phyloP scores from a whole-genome alignment of 2,113 vertebrate genomes.

The Patagioenas fasciata region DNA sequence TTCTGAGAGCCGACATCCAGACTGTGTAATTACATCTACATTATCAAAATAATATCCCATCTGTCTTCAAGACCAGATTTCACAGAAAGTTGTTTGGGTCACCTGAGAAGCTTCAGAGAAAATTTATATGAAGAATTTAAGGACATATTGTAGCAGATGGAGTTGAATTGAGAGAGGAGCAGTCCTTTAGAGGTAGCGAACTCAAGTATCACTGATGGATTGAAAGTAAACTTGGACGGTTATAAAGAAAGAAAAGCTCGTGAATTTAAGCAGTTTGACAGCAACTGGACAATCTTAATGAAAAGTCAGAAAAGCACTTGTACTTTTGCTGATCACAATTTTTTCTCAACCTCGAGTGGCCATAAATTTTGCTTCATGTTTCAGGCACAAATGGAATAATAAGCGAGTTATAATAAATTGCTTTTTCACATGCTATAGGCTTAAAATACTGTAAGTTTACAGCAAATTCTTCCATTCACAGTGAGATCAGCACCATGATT shows the following conservation, averaged over 20 bases:
- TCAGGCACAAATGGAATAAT: not conserved
- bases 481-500: not conserved
- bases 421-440: not conserved
- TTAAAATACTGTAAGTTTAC: not conserved
- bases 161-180: not conserved
- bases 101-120: slow-evolving; percentile 1
- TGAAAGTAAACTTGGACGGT: not conserved
- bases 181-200: not conserved
- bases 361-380: not conserved
- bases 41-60: slow-evolving; percentile 38
- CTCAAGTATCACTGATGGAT: not conserved
- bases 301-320: slow-evolving; percentile 22
- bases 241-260: not conserved
- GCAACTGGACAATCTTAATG: not conserved
- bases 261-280: slow-evolving; percentile 25
- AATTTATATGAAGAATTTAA: not conserved
- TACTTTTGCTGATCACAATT: not conserved
- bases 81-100: not conserved
- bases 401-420: slow-evolving; percentile 24
- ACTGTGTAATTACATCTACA: not conserved
- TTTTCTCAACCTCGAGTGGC: not conserved
- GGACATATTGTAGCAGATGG: not conserved
- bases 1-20: not conserved
- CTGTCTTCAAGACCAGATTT: slow-evolving; percentile 20
- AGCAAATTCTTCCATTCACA: not conserved